Base-by-base conservation (phyloP, 1,140 invertebrate species). In the Eriosoma lanigerum region DNA sequence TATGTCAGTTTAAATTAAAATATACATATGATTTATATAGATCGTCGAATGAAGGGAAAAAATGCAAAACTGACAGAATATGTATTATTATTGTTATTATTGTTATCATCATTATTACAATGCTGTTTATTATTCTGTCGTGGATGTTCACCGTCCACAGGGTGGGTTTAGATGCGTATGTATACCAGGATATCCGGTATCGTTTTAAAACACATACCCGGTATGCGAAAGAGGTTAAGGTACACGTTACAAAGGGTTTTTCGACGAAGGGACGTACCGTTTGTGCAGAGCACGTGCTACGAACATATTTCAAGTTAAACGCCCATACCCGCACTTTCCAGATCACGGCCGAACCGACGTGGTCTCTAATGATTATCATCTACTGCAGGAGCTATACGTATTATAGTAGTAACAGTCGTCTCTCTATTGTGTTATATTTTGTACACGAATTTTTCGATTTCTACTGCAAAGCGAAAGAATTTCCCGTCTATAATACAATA, bases 291-390 rank as follows among this genome's bases (percentile, higher is more conserved):
- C 73, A 76, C 73, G 73, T 76, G 73, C 73, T 58, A 76, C 32
- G 32, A 58, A 44, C 73, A 76, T 76, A 76, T 76, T 76, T 76
- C 73, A 76, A 76, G 73, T 76, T 56, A 76, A 76, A 76, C 58
- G 73, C 54, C 32, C 32, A 12, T 24, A 3, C n/a, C 19, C 50
- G 26, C n/a, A 9, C 54, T 56, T 58, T 44, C 38, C 26, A 1
- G 70, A 3, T 9, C 73, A 32, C 32, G 32, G 32, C 17, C 68
- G 21, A 19, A 29, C 46, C 44, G n/a, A 10, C n/a, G 38, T 15
- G 52, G 52, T 75, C 26, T 29, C 32, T 54, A 44, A 76, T 58
- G 32, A 58, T 56, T 24, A 58, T 58, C 32, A 56, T 76, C 32
- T 46, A 76, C 32, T 66, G 64, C 5, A 21, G 29, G 1, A 32